A percentile compares a stretch with the other conserved stretches of the same genome.
These are phyloP conservation scores for Chaetodon auriga DNA, from an alignment of 2,113 vertebrate species.

Conservation along the genomic window DNA sequence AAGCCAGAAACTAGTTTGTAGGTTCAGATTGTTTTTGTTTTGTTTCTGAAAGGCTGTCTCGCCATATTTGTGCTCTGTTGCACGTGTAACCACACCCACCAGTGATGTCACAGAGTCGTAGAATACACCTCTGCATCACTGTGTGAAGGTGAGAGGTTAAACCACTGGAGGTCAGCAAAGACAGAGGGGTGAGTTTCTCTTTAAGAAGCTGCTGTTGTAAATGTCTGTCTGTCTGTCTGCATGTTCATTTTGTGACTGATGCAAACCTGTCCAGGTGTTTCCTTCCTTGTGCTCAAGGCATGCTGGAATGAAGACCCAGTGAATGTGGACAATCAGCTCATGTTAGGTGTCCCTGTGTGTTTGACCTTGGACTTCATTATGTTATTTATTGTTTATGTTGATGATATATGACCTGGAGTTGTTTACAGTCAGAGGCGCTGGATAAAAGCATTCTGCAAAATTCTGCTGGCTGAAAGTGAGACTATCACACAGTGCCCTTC, in stretches of 20 bases:
- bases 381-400: neutral
- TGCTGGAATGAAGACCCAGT: neutral
- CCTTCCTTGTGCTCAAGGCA: neutral
- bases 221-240: neutral
- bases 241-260: no score
- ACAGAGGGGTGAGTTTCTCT: neutral
- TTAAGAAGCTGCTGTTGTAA: neutral
- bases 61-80: neutral
- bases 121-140: neutral
- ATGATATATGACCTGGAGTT: neutral
- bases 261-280: neutral
- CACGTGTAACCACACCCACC: neutral
- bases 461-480: neutral
- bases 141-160: neutral
- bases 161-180: neutral
- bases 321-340: neutral
- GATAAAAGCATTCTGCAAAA: constrained; percentile 13
- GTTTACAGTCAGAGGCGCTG: neutral
- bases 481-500: neutral
- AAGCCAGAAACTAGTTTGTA: neutral
- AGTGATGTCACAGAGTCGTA: neutral
- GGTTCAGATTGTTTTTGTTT: neutral
- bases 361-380: neutral
- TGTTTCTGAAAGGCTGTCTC: neutral
- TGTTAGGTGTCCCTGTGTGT: neutral